Base-by-base conservation (phyloP, 2,888 invertebrate genomes). In the Eutolmus rufibarbis region DNA sequence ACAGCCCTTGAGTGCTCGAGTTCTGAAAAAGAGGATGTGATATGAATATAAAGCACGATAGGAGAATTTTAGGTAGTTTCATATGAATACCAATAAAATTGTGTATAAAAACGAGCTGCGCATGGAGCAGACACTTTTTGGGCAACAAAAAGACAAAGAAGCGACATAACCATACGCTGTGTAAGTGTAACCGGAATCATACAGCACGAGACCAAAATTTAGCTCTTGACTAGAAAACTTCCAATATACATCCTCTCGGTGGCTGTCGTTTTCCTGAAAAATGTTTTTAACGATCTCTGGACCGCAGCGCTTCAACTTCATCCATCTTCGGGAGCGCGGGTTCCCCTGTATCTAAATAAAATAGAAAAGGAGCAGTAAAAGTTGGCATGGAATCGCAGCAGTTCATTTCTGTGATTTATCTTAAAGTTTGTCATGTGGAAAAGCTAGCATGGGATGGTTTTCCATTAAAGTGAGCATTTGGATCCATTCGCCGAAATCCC, bases 331-430 rank as follows among this genome's bases (percentile, higher is more conserved):
- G 19, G 8, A 28, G 66, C 28, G 66, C 66, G 28, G 66, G 66
- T 66, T 56, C 66, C 66, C 28, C 66, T 23, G 23, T 66, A 66
- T 66, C 66, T 66, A 66, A 66, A 66, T 66, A 66, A 66, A 66
- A 66, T 28, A 66, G 19, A 28, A 23, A 66, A 66, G 66, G 66
- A 66, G 66, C 66, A 19, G 66, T 28, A 66, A 66, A 66, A 12
- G 66, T 66, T 66, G 28, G 66, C 66, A 23, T 28, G 19, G 66
- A 66, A 66, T 66, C 66, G 66, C 66, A 66, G 66, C 66, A n/a
- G 76, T 76, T 76, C 76, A 76, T 76, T 37, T 76, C 37, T 76
- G 34, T 76, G 76, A 76, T 76, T 76, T 76, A 76, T 76, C 76
- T 76, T 76, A 34, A 76, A 31, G 76, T 76, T 76, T 76, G 76